Base-by-base conservation (phyloP, 2,888 invertebrate species). In the Morpho deidamia region DNA sequence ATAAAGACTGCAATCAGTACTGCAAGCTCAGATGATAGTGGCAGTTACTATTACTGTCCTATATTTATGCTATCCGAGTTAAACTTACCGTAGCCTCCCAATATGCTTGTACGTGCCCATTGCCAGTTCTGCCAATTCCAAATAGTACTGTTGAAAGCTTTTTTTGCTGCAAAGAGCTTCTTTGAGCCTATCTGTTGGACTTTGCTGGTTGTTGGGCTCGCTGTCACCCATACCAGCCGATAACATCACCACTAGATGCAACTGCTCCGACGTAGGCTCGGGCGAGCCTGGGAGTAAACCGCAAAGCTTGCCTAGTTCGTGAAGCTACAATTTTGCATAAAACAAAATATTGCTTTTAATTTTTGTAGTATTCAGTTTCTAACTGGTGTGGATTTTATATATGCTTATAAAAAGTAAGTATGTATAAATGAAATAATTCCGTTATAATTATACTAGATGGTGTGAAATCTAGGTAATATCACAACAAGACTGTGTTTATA, bases 31-130 rank as follows among this genome's bases (percentile, higher is more conserved):
- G 23, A 23, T 23, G 23, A 23, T 23, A 23, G 23, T 23, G 23
- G 23, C 23, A 23, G 23, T 23, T 23, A 23, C 23, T 23, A 23
- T 23, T n/a, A n/a, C n/a, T n/a, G n/a, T 23, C 23, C 3, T 23
- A 23, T 23, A 23, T 23, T 5, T 23, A 23, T 23, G 23, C 23
- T 23, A 23, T 23, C 1, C 4, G 7, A 33, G 8, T 23, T 10
- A 40, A 35, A 68, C 72, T 47, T 8, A 90, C 76, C 93, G 89
- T 65, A 92, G 76, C 56, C 95, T 90, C 1, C 95, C 95, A 60
- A 98, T 97, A 83, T 98, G 98, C 72, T 99, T 99, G 74, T 96
- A 98, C 0, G 98, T 98, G 49, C 98, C 97, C 93, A 98, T 97
- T 0, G 98, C 97, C 60, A 98, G 82, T 77, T 99, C 99, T 0